Conservation (phyloP, 2,797 vertebrate species). For the Astyanax mexicanus region DNA sequence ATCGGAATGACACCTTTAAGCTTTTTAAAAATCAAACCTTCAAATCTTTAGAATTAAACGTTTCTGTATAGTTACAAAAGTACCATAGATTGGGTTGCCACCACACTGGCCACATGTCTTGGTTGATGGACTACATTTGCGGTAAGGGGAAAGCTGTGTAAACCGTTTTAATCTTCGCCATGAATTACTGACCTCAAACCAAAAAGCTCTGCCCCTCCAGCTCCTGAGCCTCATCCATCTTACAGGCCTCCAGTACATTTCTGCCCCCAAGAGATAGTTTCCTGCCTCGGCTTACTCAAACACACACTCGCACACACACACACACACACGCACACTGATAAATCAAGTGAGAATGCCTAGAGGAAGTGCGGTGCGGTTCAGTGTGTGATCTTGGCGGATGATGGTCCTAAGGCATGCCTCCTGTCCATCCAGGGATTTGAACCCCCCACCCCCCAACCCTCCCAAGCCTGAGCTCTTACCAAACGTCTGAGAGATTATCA, state of each 20-base stretch:
- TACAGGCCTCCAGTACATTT: neutral
- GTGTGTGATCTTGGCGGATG: neutral
- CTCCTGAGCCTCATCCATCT: neutral
- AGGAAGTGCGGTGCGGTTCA: neutral
- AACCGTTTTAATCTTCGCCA: neutral
- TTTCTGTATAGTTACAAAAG: too few relatives aligned
- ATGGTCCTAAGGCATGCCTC: neutral
- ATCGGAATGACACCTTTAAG: too few relatives aligned
- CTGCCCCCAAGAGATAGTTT: neutral
- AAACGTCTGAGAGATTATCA: constrained; percentile 18
- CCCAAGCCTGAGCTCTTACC: constrained; percentile 2
- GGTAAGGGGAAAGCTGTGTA: neutral
- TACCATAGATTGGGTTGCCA: too few relatives aligned
- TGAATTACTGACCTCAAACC: constrained; percentile 7
- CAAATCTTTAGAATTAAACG: too few relatives aligned
- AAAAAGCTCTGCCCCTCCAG: neutral
- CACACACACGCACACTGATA: neutral
- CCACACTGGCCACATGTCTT: neutral
- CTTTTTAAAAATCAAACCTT: too few relatives aligned
- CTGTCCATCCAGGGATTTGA: constrained; percentile 11
- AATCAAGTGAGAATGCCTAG: neutral
- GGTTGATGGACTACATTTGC: neutral
- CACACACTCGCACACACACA: neutral
- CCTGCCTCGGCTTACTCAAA: neutral
- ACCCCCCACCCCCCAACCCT: neutral